Base-by-base conservation (phyloP, 1,140 invertebrate genomes). In the Sipha flava region DNA sequence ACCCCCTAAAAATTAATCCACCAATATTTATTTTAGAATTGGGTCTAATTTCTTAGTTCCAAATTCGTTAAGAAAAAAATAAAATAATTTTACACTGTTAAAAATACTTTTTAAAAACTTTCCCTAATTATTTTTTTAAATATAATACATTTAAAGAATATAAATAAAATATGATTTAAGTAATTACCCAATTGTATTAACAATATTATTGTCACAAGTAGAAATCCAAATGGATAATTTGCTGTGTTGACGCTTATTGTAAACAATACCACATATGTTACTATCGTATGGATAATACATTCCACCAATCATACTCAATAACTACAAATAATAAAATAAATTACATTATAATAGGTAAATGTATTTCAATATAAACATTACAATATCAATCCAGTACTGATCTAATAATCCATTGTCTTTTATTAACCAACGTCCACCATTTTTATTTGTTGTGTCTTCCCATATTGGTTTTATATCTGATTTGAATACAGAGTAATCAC, bases 401-500 rank as follows among this genome's bases (percentile, higher is more conserved):
- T 77, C 73, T 57, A 77, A 77, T 23, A 59, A 26, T 26, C 73
- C 95, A 62, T 95, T 93, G 70, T 97, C 89, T 85, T 90, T 95
- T 82, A 99, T 93, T 9, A 99, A 87, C 97, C 98, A 99, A 82
- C 96, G 89, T 54, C 97, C 97, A 52, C 97, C 97, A 85, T 91
- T 89, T 84, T 95, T 94, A 84, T 95, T 95, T 26, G 91, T 90
- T 73, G 90, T 89, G 87, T 99, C 97, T 88, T 99, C 98, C 97
- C 97, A 99, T 96, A 98, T 98, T 2, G 97, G 97, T 82, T 93
- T 91, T 82, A 98, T 95, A 21, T 95, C 96, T 85, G 95, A 90
- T 88, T 98, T 98, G 86, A 99, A 99, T 79, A 99, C 89, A 26
- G 95, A 97, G 86, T 98, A 99, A 85, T 98, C 97, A 86, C 93